Base-by-base conservation (phyloP, 2,888 invertebrate species). In the Ceramica pisi region DNA sequence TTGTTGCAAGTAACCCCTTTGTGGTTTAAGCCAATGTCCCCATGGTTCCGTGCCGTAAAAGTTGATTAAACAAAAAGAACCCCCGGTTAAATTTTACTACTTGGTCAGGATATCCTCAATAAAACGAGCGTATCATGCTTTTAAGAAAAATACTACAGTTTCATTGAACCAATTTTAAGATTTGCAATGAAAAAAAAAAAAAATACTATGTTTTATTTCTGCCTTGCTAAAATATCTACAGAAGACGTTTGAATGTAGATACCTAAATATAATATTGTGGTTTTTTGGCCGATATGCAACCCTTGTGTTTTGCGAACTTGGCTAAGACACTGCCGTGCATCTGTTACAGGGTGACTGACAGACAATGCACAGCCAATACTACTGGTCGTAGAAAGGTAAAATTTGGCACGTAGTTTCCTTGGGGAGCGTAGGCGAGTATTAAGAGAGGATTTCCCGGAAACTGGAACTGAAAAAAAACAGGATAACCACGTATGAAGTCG, bases 1-100 rank as follows among this genome's bases (percentile, higher is more conserved):
- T 75, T 77, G 81, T 81, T 70, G 70, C 70, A 81, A 76, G 78
- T 50, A 81, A 78, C 64, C 78, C 78, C 81, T 78, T 81, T 65
- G 81, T 77, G 77, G 78, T 62, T 81, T 38, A 81, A 65, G 64
- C 61, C 77, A 57, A 65, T 81, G 81, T 78, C 78, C 81, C 70
- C 70, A 70, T 78, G 78, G 78, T 78, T 76, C 48, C 35, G 67
- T 50, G 51, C 81, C 62, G 48, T 78, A 76, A 78, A 78, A 61
- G 44, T 81, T 81, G 78, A 78, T 78, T 78, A 76, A 78, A 78
- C 77, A 70, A 81, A 81, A 78, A 81, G 41, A 81, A 64, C 21
- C 61, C 80, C 48, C 48, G 46, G 64, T 78, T 50, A 78, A 81
- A 65, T 78, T 69, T 78, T 81, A 81, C 81, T 70, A 81, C 78